These are phyloP conservation scores for Euglossa dilemma DNA, from an alignment of 1,140 invertebrate species.

Conservation along the genomic window DNA sequence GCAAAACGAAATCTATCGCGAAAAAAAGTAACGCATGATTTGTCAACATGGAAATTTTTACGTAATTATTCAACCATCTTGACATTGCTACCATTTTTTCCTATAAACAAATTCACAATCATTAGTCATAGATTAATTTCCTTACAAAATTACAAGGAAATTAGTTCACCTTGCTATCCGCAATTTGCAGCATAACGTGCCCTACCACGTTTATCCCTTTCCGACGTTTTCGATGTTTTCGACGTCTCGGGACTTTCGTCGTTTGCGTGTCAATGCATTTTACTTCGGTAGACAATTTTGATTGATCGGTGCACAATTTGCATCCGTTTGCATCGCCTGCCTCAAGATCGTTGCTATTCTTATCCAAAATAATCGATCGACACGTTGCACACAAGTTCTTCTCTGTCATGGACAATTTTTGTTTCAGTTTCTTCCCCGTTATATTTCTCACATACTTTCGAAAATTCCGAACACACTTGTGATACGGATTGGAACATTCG, in stretches of 20 bases:
- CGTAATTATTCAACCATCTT: not conserved
- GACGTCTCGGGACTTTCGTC: no score
- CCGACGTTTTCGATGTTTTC: no score
- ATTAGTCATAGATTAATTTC: not conserved
- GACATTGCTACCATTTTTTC: accelerated
- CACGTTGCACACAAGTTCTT: not conserved
- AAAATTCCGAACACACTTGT: not conserved
- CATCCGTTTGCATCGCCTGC: no score
- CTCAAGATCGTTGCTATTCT: not conserved
- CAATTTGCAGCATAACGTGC: not conserved
- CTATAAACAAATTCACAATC: not conserved
- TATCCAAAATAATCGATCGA: not conserved
- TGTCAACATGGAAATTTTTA: no score
- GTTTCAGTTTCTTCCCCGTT: not conserved
- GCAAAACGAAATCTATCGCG: not conserved
- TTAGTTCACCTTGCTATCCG: not conserved
- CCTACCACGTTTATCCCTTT: not conserved
- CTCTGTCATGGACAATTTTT: not conserved
- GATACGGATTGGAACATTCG: not conserved
- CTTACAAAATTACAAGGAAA: not conserved
- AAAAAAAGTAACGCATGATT: no score
- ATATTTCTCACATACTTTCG: not conserved
- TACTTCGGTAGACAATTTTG: no score
- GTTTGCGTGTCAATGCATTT: no score
- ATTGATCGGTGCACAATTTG: no score